A percentile compares a stretch with the other conserved stretches of the same genome.
These are phyloP conservation scores for Paraplagusia blochii DNA, from an alignment of 2,113 vertebrate species.

Conservation along the genomic window DNA sequence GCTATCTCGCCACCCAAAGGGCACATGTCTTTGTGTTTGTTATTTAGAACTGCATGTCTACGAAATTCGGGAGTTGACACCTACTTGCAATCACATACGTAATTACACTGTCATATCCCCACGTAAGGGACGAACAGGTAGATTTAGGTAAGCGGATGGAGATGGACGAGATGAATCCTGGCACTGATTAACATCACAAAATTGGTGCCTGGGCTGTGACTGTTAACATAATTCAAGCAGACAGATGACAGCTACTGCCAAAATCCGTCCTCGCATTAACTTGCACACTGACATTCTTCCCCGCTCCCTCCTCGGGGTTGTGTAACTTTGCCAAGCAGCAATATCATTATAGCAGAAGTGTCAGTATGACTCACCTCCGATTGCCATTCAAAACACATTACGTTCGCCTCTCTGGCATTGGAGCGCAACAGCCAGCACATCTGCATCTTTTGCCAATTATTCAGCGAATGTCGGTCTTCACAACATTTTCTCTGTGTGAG, in stretches of 20 bases:
- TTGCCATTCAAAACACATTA: constrained; percentile 66
- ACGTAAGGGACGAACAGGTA: constrained; percentile 21
- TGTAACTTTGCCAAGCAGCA: constrained; percentile 50
- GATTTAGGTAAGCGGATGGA: constrained; percentile 23
- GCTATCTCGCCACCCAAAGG: constrained; percentile 96
- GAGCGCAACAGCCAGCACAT: constrained; percentile 48
- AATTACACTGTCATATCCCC: constrained; percentile 31
- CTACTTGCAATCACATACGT: constrained; percentile 27
- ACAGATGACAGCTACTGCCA: constrained; percentile 35
- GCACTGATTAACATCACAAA: constrained; percentile 45
- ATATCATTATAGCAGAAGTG: constrained; percentile 55
- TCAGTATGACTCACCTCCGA: constrained; percentile 67
- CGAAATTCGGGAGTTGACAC: constrained; percentile 22
- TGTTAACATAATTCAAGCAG: constrained; percentile 23
- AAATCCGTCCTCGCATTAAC: constrained; percentile 52
- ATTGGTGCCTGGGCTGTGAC: constrained; percentile 30
- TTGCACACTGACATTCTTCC: constrained; percentile 43
- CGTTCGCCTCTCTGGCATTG: constrained; percentile 40
- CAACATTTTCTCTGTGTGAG: constrained; percentile 21
- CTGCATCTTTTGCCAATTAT: constrained; percentile 70
- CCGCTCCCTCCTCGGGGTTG: constrained; percentile 30
- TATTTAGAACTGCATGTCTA: constrained; percentile 82
- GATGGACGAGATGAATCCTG: constrained; percentile 8
- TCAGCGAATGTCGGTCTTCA: constrained; percentile 40
- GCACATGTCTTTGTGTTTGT: constrained; percentile 91